Percentiles rank a stretch among this genome's conserved stretches.
phyloP scores from a whole-genome alignment of 2,113 vertebrate species.

The Casuarius casuarius region DNA sequence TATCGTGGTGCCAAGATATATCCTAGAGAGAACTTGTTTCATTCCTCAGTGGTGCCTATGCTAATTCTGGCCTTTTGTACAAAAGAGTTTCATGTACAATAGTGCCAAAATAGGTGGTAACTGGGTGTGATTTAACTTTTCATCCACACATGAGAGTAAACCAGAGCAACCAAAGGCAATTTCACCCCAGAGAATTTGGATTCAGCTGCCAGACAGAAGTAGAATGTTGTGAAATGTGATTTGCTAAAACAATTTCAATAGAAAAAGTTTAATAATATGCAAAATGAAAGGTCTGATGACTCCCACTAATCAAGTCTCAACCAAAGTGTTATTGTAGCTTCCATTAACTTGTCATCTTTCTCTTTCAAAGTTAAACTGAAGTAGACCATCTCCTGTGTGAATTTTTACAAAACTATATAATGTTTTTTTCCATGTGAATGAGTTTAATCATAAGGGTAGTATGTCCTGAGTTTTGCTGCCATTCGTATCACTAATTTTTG shows the following conservation, averaged over 20 bases:
- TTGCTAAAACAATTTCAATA: conserved; percentile 17
- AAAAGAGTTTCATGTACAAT: neutral
- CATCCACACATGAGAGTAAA: neutral
- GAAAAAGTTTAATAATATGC: neutral
- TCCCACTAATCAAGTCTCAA: conserved; percentile 24
- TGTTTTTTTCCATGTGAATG: neutral
- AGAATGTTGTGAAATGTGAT: neutral
- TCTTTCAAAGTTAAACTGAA: conserved; percentile 11
- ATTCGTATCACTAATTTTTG: neutral
- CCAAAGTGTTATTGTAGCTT: neutral
- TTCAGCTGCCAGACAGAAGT: neutral
- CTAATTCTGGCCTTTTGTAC: conserved; percentile 50
- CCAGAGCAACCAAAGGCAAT: neutral
- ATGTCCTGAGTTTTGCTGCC: neutral
- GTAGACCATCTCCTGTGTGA: neutral
- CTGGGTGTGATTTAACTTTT: conserved; percentile 10
- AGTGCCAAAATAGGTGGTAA: conserved; percentile 11
- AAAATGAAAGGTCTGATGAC: conserved; percentile 17
- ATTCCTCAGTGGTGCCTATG: neutral
- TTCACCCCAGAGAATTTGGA: conserved; percentile 35
- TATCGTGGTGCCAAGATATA: neutral
- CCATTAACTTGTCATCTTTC: neutral
- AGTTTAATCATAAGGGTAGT: neutral
- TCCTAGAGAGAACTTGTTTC: neutral
- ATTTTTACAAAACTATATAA: neutral